These are phyloP conservation scores for Drosophila mulleri DNA, from an alignment of 2,888 invertebrate species.

Conservation along the genomic window DNA sequence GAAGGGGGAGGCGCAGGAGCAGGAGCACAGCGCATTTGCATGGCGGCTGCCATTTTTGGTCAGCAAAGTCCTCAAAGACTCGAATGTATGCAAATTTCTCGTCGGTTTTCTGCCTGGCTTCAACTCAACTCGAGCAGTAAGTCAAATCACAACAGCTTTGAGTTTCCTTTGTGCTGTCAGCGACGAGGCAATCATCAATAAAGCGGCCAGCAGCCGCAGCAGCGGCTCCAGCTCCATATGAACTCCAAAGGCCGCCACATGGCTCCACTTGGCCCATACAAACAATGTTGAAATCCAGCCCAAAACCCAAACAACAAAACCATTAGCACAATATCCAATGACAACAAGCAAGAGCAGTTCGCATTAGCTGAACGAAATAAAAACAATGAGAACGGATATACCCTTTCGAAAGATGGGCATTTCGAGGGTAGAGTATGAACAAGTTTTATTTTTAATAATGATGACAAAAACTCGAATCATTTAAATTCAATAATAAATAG, in stretches of 20 bases:
- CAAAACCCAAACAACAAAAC: slow-evolving; percentile 19
- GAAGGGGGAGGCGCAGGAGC: background rate
- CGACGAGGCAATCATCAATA: slow-evolving; percentile 73
- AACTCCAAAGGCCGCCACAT: slow-evolving; percentile 14
- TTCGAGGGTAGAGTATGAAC: too few species aligned
- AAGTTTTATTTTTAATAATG: too few species aligned
- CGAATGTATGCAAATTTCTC: slow-evolving; percentile 74
- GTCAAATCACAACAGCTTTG: slow-evolving; percentile 75
- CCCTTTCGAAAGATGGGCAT: background rate
- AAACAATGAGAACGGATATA: background rate
- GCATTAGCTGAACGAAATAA: background rate
- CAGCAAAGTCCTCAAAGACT: slow-evolving; percentile 54
- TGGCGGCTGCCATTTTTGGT: slow-evolving; percentile 77
- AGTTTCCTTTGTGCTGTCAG: slow-evolving; percentile 78
- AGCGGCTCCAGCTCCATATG: slow-evolving; percentile 36
- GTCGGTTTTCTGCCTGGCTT: slow-evolving; percentile 37
- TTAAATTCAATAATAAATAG: too few species aligned
- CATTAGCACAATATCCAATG: slow-evolving; percentile 38
- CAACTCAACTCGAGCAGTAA: slow-evolving; percentile 77
- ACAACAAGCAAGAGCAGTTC: slow-evolving; percentile 41
- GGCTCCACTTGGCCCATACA: slow-evolving; percentile 51
- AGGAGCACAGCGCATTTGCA: slow-evolving; percentile 63
- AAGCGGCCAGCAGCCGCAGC: slow-evolving; percentile 35
- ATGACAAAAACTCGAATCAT: too few species aligned
- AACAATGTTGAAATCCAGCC: slow-evolving; percentile 72